Conservation (phyloP, 2,888 invertebrate genomes). For the Mactromeris polynyma region DNA sequence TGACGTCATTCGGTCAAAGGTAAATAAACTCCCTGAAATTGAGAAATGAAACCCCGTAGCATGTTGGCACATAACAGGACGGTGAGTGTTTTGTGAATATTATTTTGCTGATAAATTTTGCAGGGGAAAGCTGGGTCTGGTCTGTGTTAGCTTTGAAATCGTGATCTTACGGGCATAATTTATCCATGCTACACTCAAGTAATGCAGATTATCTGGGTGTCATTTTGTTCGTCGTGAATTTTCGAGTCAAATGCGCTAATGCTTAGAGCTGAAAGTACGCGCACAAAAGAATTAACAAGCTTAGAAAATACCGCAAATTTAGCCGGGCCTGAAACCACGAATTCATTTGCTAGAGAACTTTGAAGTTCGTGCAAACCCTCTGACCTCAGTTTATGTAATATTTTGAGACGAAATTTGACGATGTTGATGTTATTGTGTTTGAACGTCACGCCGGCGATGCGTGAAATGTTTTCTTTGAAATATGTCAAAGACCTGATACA, state of each 20-base stretch:
- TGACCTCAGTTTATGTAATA: constrained; percentile 47
- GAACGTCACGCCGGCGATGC: not conserved
- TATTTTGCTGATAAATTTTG: constrained; percentile 89
- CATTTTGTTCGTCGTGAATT: constrained; percentile 57
- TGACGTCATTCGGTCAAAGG: constrained; percentile 85
- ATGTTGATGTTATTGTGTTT: not conserved
- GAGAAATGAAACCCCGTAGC: constrained; percentile 86
- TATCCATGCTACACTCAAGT: constrained; percentile 59
- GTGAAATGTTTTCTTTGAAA: constrained; percentile 17
- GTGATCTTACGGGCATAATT: constrained; percentile 63
- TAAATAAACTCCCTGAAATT: constrained; percentile 84
- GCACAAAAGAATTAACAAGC: constrained; percentile 17
- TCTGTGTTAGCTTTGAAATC: constrained; percentile 38
- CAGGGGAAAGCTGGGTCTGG: constrained; percentile 84
- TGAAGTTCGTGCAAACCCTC: constrained; percentile 46
- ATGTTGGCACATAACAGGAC: constrained; percentile 88
- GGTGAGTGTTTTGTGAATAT: constrained; percentile 89
- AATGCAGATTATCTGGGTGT: constrained; percentile 69
- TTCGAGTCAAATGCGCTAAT: constrained; percentile 76
- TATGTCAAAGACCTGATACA: not conserved
- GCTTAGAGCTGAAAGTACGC: constrained; percentile 66
- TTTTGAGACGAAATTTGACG: constrained; percentile 9
- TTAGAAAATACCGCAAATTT: constrained; percentile 20
- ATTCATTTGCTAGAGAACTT: constrained; percentile 19
- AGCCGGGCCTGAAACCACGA: constrained; percentile 27